Conservation (phyloP, 2,888 invertebrate genomes). For the Aromia moschata region DNA sequence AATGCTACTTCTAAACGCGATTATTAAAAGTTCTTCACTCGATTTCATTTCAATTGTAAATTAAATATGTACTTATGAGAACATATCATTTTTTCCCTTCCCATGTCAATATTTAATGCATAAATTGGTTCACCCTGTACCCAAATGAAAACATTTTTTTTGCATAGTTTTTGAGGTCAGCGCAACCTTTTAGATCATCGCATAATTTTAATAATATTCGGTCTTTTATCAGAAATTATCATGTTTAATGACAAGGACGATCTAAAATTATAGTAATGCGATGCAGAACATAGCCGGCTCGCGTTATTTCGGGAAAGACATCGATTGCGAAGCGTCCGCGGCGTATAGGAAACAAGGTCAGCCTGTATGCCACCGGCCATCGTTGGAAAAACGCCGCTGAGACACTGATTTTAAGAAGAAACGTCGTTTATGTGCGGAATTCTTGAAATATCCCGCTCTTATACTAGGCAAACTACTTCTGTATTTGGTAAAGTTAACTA, state of each 20-base stretch:
- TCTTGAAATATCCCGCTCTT: constrained; percentile 46
- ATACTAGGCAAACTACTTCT: constrained; percentile 51
- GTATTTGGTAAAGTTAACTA: constrained; percentile 51
- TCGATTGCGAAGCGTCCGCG: background rate
- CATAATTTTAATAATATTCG: constrained; percentile 20
- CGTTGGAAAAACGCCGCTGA: constrained; percentile 35
- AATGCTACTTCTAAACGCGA: no score
- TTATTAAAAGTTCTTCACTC: no score
- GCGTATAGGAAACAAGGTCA: background rate
- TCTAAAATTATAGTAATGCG: constrained; percentile 8
- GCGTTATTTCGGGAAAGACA: constrained; percentile 9
- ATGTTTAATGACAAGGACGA: constrained; percentile 13
- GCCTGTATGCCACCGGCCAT: background rate
- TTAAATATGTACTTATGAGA: no score
- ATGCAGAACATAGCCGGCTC: constrained; percentile 16
- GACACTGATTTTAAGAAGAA: constrained; percentile 43
- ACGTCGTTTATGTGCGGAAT: constrained; percentile 41
- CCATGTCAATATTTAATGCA: background rate
- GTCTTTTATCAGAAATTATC: constrained; percentile 19
- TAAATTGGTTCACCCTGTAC: background rate
- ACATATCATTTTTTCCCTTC: no score
- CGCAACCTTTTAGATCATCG: constrained; percentile 14
- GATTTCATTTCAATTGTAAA: no score
- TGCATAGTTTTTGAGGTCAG: constrained; percentile 13
- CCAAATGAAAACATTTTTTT: constrained; percentile 14